A percentile compares a stretch with the other conserved stretches of the same genome.
These are phyloP conservation scores for Batillaria attramentaria DNA, from an alignment of 1,140 invertebrate species.

Conservation along the genomic window DNA sequence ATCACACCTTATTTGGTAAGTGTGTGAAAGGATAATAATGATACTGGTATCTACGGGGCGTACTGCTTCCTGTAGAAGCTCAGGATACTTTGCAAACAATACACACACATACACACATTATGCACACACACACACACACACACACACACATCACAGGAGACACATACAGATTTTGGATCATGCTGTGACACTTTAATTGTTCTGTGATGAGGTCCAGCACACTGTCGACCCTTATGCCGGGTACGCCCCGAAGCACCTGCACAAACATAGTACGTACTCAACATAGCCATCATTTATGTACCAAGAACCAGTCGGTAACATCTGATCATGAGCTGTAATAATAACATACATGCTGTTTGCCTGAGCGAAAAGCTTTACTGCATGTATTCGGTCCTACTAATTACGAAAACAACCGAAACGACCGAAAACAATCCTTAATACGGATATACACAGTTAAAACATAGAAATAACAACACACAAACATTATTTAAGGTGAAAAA, in stretches of 20 bases:
- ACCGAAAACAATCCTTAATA: too few species aligned
- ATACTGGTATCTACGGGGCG: too few species aligned
- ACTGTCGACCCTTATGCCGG: background rate
- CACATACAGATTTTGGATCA: constrained; percentile 35
- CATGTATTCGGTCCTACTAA: background rate
- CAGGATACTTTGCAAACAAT: too few species aligned
- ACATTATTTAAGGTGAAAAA: too few species aligned
- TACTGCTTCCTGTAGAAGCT: too few species aligned
- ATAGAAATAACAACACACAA: too few species aligned
- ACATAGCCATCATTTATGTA: background rate
- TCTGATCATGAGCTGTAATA: background rate
- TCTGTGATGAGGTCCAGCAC: constrained; percentile 28
- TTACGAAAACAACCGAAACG: background rate
- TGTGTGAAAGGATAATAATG: too few species aligned
- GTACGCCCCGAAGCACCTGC: constrained; percentile 24
- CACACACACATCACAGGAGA: too few species aligned
- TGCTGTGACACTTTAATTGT: constrained; percentile 30
- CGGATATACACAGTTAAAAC: background rate
- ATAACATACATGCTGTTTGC: background rate
- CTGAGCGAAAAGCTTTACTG: background rate
- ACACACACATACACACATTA: too few species aligned
- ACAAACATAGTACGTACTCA: background rate
- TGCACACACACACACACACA: too few species aligned
- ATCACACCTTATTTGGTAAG: too few species aligned
- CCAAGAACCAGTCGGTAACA: background rate